These are phyloP conservation scores for Phoronis australis DNA, from an alignment of 2,888 invertebrate genomes.

Conservation along the genomic window DNA sequence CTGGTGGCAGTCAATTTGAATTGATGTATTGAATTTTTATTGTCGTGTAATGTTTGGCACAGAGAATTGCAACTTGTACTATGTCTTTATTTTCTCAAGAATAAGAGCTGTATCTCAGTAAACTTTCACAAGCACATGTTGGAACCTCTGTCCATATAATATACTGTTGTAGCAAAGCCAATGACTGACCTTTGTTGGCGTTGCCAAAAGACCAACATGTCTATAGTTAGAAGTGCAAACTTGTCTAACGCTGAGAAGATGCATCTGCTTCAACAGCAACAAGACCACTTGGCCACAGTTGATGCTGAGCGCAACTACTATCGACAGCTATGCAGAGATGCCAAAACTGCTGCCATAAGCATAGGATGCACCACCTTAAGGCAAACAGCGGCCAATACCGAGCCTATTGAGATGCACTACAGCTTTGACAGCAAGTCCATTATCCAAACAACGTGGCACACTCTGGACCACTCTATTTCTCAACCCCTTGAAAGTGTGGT, in stretches of 20 bases:
- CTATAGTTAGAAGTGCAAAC: slow-evolving; percentile 6
- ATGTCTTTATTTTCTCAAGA: too few species aligned
- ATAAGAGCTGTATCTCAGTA: too few species aligned
- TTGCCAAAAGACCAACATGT: slow-evolving; percentile 10
- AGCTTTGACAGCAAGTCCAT: slow-evolving; percentile 23
- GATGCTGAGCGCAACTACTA: slow-evolving; percentile 6
- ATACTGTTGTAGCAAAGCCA: slow-evolving; percentile 6
- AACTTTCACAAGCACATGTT: too few species aligned
- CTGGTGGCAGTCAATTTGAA: too few species aligned
- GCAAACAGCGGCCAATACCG: slow-evolving; percentile 6
- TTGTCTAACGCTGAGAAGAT: slow-evolving; percentile 10
- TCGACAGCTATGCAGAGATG: slow-evolving; percentile 1
- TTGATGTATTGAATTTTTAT: too few species aligned
- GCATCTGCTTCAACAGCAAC: slow-evolving; percentile 4
- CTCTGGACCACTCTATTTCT: slow-evolving; percentile 25
- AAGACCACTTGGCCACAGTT: slow-evolving; percentile 5
- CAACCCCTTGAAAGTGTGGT: slow-evolving; percentile 21
- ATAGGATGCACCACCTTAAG: neutral
- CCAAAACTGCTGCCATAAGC: neutral
- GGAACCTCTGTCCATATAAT: too few species aligned
- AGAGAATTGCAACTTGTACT: too few species aligned
- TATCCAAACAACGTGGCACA: slow-evolving; percentile 19
- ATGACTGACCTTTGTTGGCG: slow-evolving; percentile 15
- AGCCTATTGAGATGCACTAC: slow-evolving; percentile 13
- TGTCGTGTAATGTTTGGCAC: too few species aligned